phyloP scores from a whole-genome alignment of 2,888 invertebrate species.

The Agonopterix arenella region DNA sequence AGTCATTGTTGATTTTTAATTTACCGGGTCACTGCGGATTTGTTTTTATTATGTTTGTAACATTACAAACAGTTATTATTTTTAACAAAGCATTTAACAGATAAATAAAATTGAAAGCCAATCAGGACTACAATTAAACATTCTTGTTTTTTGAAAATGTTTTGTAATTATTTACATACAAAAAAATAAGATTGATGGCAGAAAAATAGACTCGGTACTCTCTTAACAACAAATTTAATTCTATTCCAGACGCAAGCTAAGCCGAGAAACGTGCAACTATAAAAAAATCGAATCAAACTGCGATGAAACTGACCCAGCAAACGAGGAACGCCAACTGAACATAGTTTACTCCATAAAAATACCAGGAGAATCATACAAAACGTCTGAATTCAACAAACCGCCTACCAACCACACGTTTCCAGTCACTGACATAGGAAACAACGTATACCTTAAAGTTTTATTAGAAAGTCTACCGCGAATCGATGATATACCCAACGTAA shows the following conservation, averaged over 20 bases:
- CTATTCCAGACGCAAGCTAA: slow-evolving; percentile 62
- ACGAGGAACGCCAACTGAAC: slow-evolving; percentile 57
- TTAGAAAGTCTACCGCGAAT: slow-evolving; percentile 85
- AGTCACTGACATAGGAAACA: slow-evolving; percentile 80
- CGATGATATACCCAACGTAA: slow-evolving; percentile 81
- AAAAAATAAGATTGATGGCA: no score
- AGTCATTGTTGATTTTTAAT: no score
- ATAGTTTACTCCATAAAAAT: slow-evolving; percentile 83
- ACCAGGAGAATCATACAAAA: slow-evolving; percentile 78
- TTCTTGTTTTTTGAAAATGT: no score
- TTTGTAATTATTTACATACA: no score
- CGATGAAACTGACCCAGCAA: slow-evolving; percentile 43
- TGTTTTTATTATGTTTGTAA: no score
- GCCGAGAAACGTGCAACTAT: slow-evolving; percentile 68
- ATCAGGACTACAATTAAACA: no score
- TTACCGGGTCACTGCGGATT: no score
- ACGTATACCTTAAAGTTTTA: slow-evolving; percentile 77
- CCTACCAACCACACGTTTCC: slow-evolving; percentile 85
- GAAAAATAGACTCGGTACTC: no score
- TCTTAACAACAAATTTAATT: no score
- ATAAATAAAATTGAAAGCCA: no score
- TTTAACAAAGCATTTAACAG: no score
- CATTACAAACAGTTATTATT: no score
- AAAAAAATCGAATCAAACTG: slow-evolving; percentile 67
- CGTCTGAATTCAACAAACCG: slow-evolving; percentile 71